Base-by-base conservation (phyloP, 2,797 vertebrate genomes). In the Lagorchestes hirsutus region DNA sequence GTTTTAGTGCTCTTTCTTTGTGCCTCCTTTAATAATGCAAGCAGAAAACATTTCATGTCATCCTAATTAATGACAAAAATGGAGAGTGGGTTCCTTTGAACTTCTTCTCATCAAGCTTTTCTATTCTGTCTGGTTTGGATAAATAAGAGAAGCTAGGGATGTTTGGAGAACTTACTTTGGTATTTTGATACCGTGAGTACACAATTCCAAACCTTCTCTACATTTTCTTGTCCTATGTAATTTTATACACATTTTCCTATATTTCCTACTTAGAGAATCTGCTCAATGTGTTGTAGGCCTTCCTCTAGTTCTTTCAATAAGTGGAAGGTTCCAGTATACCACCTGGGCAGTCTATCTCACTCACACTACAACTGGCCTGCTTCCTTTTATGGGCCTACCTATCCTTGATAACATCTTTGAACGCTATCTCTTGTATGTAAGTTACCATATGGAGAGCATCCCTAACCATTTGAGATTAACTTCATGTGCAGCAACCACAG, bases 1-100 rank as follows among this genome's bases (percentile, higher is more conserved):
- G 22, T 0, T 97, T 97, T 98, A 91, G 96, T 95, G 97, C 90
- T 95, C 96, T 97, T 98, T 97, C 96, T 97, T 97, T 95, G 67
- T 97, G 0, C 46, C n/a, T 96, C 97, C 92, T 95, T 96, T 96
- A 54, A 82, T 95, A 96, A 97, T 62, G 94, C 97, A 96, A 96
- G 95, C 97, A 96, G 98, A 97, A 98, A 98, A 94, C 95, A 93
- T 97, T 95, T 96, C 93, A 90, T 95, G 96, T 95, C n/a, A 0
- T 50, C 92, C 56, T n/a, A 31, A 31, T 52, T n/a, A 34, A 52
- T 0, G 54, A 67, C 34, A n/a, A 31, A 3, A 11, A 31, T 16
- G 1, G 62, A 40, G 92, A n/a, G 10, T 8, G 29, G 46, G n/a
- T 0, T 29, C 92, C 90, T 16, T 40, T 58, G 4, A 90, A 29